These are phyloP conservation scores for Spea multiplicata DNA, from an alignment of 2,113 vertebrate species.

Conservation along the genomic window DNA sequence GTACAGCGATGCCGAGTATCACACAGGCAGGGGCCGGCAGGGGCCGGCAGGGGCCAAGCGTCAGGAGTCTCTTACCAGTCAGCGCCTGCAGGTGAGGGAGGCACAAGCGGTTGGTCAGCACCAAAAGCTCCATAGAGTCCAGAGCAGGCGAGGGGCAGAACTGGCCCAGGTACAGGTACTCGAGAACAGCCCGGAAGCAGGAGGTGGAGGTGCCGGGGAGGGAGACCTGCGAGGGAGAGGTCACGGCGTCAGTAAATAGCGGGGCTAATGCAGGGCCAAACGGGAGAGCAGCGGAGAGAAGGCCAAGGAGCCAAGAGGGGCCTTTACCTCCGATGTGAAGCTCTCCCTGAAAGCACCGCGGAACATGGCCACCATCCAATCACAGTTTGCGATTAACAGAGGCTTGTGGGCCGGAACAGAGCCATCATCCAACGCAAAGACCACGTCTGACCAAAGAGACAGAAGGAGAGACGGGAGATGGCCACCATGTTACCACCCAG, in stretches of 20 bases:
- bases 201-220: conserved; percentile 76
- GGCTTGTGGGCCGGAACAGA: conserved; percentile 83
- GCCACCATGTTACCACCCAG: too few relatives aligned
- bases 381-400: conserved; percentile 84
- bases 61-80: conserved; percentile 68
- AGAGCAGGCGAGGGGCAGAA: conserved; percentile 71
- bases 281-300: too few relatives aligned
- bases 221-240: conserved; percentile 68
- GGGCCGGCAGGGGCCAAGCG: neutral
- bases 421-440: conserved; percentile 80
- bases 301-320: too few relatives aligned
- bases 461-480: neutral
- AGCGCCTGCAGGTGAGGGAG: conserved; percentile 80
- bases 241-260: neutral
- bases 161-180: conserved; percentile 82
- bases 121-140: conserved; percentile 78
- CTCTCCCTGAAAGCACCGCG: conserved; percentile 86
- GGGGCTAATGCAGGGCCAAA: too few relatives aligned
- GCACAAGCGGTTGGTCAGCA: conserved; percentile 82
- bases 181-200: conserved; percentile 78
- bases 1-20: neutral
- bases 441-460: conserved; percentile 68
- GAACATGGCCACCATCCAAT: conserved; percentile 93
- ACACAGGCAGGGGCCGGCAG: neutral
- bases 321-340: conserved; percentile 75